A percentile compares a stretch with the other conserved stretches of the same genome.
Conservation (phyloP, 2,113 vertebrate species). For the Barbus barbus region DNA sequence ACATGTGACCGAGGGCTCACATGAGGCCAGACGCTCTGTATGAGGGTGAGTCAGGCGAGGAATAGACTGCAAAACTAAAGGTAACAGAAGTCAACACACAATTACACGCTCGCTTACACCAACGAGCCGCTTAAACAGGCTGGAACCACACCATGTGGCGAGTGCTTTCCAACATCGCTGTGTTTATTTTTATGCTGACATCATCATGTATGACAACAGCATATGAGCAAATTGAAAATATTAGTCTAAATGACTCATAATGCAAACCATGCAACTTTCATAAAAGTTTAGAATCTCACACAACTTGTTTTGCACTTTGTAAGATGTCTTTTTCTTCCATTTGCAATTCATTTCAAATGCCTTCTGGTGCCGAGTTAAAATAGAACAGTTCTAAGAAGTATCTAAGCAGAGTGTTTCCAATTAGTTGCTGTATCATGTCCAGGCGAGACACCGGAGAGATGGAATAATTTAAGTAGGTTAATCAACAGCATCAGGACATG, state of each 20-base stretch:
- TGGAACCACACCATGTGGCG: background rate
- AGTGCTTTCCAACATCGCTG: background rate
- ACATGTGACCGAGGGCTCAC: constrained; percentile 12
- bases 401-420: constrained; percentile 4
- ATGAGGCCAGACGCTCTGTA: background rate
- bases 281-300: background rate
- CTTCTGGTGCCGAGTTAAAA: constrained; percentile 1
- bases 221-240: too few species aligned
- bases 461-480: constrained; percentile 10
- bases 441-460: constrained; percentile 1
- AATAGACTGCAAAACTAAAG: background rate
- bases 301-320: background rate
- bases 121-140: background rate
- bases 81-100: background rate
- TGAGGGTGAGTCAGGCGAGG: background rate
- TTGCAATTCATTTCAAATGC: background rate
- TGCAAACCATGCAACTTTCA: background rate
- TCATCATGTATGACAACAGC: background rate
- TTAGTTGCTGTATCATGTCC: constrained; percentile 13
- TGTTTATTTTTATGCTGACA: background rate
- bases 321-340: background rate
- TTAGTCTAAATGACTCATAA: background rate
- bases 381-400: constrained; percentile 14
- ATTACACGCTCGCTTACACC: background rate
- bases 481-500: constrained; percentile 1